Evolutionary conservation across 2,113 vertebrate species (phyloP), one percentile per base, ranked within the genome.

Genomic region (Crypturellus undulatus): DNA sequence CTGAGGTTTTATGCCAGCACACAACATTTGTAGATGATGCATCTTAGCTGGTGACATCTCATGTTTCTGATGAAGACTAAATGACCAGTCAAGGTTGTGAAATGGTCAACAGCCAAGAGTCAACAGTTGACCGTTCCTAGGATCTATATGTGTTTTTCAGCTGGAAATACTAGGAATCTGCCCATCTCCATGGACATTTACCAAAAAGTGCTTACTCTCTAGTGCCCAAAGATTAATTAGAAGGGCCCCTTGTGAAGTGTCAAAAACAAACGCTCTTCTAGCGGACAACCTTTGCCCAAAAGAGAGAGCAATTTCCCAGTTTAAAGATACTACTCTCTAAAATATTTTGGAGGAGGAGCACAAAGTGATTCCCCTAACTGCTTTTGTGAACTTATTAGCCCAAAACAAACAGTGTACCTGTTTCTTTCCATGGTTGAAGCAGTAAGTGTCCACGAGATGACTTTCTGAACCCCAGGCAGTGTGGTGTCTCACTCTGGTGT

Each of bases 331-430:
- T 79, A 8, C n/a, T 54, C 89, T 77, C 84, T 85, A 79, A 94
- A 90, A 56, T 67, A 21, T 59, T 79, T 73, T 79, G 43, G 89
- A 82, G 71, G 76, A 78, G 68, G 68, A 78, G 38, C 82, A 83
- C 32, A 10, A 79, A 92, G 36, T 59, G 64, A 52, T 89, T 85
- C 30, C 30, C 17, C 45, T 79, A 8, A 3, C 77, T 90, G 59
- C 76, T 67, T 84, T 79, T 77, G 32, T 4, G 3, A 8, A 79
- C 84, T 82, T 77, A 63, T 85, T 77, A 70, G 83, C 34, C 32
- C 78, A 24, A 72, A 91, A 10, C 60, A 42, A 0, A 3, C 34
- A 32, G 5, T 32, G 51, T 60, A 20, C 10, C 3, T 70, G 51
- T 14, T 78, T 16, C 56, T 87, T 91, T 59, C 49, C 56, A 51